Percentiles rank a stretch among this genome's conserved stretches.
phyloP scores from a whole-genome alignment of 2,797 vertebrate genomes.

The Nothura maculosa region DNA sequence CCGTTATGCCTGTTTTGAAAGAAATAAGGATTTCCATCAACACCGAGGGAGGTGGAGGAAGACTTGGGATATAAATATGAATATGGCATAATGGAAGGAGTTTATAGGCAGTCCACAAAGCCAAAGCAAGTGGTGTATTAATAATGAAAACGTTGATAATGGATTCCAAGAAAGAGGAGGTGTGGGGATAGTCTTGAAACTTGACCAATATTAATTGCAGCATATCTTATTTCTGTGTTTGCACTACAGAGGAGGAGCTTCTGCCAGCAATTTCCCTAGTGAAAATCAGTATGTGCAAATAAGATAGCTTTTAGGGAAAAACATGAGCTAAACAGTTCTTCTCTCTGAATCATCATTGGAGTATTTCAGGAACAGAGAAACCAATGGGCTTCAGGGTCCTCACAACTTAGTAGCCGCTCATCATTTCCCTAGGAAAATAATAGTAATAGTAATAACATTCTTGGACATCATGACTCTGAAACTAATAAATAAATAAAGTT shows the following conservation, averaged over 20 bases:
- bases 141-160: conserved; percentile 67
- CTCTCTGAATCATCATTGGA: background rate
- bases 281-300: conserved; percentile 39
- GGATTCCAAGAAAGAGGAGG: conserved; percentile 37
- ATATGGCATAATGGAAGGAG: background rate
- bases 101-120: conserved; percentile 32
- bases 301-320: conserved; percentile 34
- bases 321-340: background rate
- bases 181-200: conserved; percentile 45
- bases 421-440: background rate
- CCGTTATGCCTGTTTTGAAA: background rate
- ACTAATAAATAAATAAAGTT: background rate
- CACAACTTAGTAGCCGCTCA: background rate
- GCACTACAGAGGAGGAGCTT: background rate
- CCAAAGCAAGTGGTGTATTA: conserved; percentile 44
- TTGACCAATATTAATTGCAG: conserved; percentile 58
- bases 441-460: background rate
- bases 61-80: conserved; percentile 13
- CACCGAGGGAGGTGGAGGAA: conserved; percentile 25
- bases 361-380: background rate
- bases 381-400: fast-evolving
- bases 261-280: conserved; percentile 46
- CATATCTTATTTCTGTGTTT: conserved; percentile 64
- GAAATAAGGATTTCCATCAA: background rate
- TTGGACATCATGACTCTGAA: background rate